Evolutionary conservation across 1,140 invertebrate genomes (phyloP).

Genomic region (Conopomorpha cramerella): DNA sequence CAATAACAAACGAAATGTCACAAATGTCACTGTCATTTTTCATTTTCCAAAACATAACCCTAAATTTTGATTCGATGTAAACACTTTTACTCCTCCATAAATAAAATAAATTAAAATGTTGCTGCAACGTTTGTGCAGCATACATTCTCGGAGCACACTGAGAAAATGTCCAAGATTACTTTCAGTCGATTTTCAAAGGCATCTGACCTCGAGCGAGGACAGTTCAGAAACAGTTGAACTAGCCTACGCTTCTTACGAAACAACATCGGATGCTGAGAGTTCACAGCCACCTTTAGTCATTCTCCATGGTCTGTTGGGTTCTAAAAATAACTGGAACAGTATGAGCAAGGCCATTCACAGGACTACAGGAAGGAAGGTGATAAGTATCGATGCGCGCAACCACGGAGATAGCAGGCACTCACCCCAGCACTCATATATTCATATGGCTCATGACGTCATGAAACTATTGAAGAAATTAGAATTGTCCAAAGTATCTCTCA

Average conservation of each 20-base stretch:
- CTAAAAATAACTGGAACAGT: slow-evolving; percentile 84
- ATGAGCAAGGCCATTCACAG: slow-evolving; percentile 78
- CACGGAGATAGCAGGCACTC: slow-evolving; percentile 91
- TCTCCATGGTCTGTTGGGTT: slow-evolving; percentile 86
- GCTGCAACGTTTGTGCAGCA: slow-evolving; percentile 14
- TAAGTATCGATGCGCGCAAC: slow-evolving; percentile 86
- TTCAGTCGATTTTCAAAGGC: slow-evolving; percentile 6
- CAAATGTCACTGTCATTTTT: slow-evolving; percentile 8
- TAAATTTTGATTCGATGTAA: too few species aligned
- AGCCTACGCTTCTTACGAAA: slow-evolving; percentile 50
- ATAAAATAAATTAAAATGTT: slow-evolving; percentile 24
- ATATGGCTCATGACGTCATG: slow-evolving; percentile 79
- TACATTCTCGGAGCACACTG: slow-evolving; percentile 10
- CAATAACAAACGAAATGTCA: slow-evolving; percentile 5
- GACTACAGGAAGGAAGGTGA: slow-evolving; percentile 73
- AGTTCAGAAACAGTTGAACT: slow-evolving; percentile 41
- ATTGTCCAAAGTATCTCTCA: slow-evolving; percentile 68
- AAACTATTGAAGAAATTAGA: slow-evolving; percentile 68
- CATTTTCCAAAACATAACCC: slow-evolving; percentile 11
- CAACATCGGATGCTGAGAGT: slow-evolving; percentile 20
- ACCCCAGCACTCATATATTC: slow-evolving; percentile 70
- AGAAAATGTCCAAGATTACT: slow-evolving; percentile 10
- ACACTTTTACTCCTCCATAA: too few species aligned
- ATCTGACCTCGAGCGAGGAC: slow-evolving; percentile 12
- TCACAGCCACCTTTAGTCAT: slow-evolving; percentile 73